A percentile compares a stretch with the other conserved stretches of the same genome.
These are phyloP conservation scores for sheep (Ovis aries) DNA, from an alignment of 2,113 vertebrate species.

Conservation along the genomic window ARS-UI_Ramb_v3.0 NC_056077.1:3509501-3510000, in stretches of 20 bases:
- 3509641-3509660: neutral
- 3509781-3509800: neutral
- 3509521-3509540: neutral
- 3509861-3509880: neutral
- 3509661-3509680: neutral
- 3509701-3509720: neutral
- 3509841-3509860: neutral
- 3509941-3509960: fast-evolving
- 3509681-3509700: neutral
- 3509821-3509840: neutral
- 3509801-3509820: neutral
- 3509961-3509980: neutral
- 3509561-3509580: neutral
- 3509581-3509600: neutral
- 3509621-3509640: neutral
- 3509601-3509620: neutral
- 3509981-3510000: neutral
- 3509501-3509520: neutral
- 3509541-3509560: neutral
- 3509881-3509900: neutral
- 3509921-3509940: neutral
- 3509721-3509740: neutral
- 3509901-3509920: fast-evolving
- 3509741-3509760: neutral
- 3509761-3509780: neutral